Base-by-base conservation (phyloP, 2,797 vertebrate species). In the Philypnodon macrostomus region DNA sequence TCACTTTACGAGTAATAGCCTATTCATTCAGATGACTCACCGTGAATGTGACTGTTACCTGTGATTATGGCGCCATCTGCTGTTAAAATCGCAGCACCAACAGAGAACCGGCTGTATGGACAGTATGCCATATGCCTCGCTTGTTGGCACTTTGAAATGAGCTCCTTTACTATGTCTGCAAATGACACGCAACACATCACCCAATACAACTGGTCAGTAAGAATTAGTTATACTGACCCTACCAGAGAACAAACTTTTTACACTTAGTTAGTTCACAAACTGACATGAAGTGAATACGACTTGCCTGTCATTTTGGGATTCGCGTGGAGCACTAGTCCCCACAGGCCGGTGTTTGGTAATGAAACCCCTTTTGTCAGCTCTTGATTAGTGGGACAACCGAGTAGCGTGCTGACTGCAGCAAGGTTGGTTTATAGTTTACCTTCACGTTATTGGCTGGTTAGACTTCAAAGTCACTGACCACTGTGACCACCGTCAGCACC, bases 31-130 rank as follows among this genome's bases (percentile, higher is more conserved):
- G n/a, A n/a, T n/a, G n/a, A n/a, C n/a, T n/a, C n/a, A n/a, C n/a
- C n/a, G n/a, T n/a, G n/a, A n/a, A n/a, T n/a, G n/a, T n/a, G n/a
- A 4, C n/a, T 3, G 0, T 68, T 70, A 91, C 89, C 91, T 83
- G 88, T 89, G 38, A 91, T 67, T 73, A 90, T 85, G 29, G 80
- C 72, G 47, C 88, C 90, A 56, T 72, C 87, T 84, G 74, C 73
- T 33, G 90, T 90, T 40, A 90, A 26, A 11, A 91, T 15, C 10
- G 89, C 88, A 0, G 90, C 88, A 29, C 88, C 87, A 40, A 91
- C 88, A 2, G 85, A 82, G 49, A 90, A 90, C 0, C 17, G 53
- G 65, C 89, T 91, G 73, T 90, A 90, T 0, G 89, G 89, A 41
- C 89, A 90, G 69, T 91, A 90, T 0, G 88, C 87, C 70, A 73